Evolutionary conservation across 2,113 vertebrate species (phyloP).

Genomic region (Rhea pennata): DNA sequence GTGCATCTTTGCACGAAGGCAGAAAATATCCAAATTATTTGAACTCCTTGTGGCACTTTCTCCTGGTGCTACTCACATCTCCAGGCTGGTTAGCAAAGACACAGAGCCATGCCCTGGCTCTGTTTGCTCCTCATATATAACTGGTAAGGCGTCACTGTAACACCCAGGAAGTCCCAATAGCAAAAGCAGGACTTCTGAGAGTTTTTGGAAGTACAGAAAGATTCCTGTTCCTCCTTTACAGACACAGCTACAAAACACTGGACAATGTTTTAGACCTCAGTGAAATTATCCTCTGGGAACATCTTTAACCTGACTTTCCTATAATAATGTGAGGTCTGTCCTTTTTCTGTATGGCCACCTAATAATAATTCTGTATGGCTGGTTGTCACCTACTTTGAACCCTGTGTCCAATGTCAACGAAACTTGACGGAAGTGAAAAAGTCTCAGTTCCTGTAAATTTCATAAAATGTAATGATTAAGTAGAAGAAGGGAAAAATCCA

Average conservation of each 20-base stretch:
- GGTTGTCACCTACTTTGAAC: not conserved
- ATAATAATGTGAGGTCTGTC: rapidly evolving
- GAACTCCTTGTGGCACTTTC: not conserved
- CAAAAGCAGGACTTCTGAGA: not conserved
- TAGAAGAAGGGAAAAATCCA: not conserved
- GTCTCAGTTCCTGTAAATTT: not conserved
- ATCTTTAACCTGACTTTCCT: not conserved
- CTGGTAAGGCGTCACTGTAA: not conserved
- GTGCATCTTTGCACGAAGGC: not conserved
- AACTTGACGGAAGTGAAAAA: not conserved
- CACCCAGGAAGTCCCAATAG: not conserved
- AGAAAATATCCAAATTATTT: not conserved
- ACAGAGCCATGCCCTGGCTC: not conserved
- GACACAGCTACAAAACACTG: not conserved
- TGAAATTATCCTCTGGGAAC: not conserved
- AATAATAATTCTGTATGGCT: no score
- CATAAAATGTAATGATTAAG: no score
- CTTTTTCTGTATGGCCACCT: not conserved
- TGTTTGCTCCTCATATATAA: not conserved
- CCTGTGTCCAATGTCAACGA: not conserved
- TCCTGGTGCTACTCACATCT: not conserved
- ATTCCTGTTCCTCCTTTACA: not conserved
- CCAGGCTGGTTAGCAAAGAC: not conserved
- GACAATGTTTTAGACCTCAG: not conserved
- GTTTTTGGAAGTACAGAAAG: not conserved